Evolutionary conservation across 1,140 invertebrate species (phyloP).

Genomic region (Lasioglossum albipes): DNA sequence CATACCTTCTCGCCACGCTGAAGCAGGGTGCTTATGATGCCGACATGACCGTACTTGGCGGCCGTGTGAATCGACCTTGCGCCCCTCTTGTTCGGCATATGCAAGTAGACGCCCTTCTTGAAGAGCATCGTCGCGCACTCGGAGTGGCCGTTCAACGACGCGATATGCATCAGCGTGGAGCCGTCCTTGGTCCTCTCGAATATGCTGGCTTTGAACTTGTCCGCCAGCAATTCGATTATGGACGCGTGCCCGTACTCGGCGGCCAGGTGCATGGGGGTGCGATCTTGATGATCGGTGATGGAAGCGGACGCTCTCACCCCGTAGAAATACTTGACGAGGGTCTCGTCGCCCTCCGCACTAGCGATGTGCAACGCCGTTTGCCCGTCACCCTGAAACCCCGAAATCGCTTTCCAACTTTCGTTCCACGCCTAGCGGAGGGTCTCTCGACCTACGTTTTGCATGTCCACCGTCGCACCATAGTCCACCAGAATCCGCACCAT

Average conservation of each 20-base stretch:
- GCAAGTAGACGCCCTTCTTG: conserved; percentile 98
- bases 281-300: conserved; percentile 96
- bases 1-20: conserved; percentile 96
- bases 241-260: conserved; percentile 97
- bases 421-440: neutral
- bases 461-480: conserved; percentile 93
- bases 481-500: conserved; percentile 95
- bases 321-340: conserved; percentile 96
- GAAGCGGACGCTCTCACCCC: conserved; percentile 95
- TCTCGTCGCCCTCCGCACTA: conserved; percentile 96
- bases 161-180: conserved; percentile 98
- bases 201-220: conserved; percentile 98
- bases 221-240: conserved; percentile 96
- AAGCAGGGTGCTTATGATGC: conserved; percentile 97
- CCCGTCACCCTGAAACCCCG: conserved; percentile 86
- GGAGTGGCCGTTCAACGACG: conserved; percentile 96
- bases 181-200: conserved; percentile 97
- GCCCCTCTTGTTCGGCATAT: conserved; percentile 99
- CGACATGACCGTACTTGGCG: conserved; percentile 95
- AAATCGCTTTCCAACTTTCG: too few species aligned
- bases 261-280: conserved; percentile 97
- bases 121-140: conserved; percentile 99
- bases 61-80: conserved; percentile 96
- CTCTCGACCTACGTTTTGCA: conserved; percentile 86
- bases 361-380: conserved; percentile 96